Base-by-base conservation (phyloP, 2,888 invertebrate species). In the Ormyrus labotus region DNA sequence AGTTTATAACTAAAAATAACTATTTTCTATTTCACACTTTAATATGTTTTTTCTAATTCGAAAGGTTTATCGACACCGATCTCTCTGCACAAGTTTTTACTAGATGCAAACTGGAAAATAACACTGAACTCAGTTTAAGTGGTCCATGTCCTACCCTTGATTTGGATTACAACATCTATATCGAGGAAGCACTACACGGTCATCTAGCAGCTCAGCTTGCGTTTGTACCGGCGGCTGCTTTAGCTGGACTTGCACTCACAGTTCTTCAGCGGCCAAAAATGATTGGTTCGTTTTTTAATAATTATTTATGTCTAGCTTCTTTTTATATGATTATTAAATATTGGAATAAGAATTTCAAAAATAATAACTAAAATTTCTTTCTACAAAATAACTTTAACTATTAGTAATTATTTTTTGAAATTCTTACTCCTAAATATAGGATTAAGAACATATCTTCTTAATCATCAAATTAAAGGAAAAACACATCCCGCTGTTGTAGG, bases 1-100 rank as follows among this genome's bases (percentile, higher is more conserved):
- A 45, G 4, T 57, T 67, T 58, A 45, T 51, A 19, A 4, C 34
- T 34, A 67, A 64, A 72, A 72, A 51, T 57, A 60, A 61, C 3
- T 34, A 50, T 50, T n/a, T 11, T 69, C 47, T 45, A 19, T 64
- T 48, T 53, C 48, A 50, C 57, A 11, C 9, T 68, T 80, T 63
- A 34, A 7, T 34, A 63, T n/a, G 47, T 4, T 79, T 77, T 85
- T 88, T 71, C 10, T 50, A 64, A 80, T 6, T 80, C 83, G 74
- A 48, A 88, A 94, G 94, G 84, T 94, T 95, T 87, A 93, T 95
- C 84, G 95, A 95, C 90, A 95, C 95, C 13, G 95, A 95, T 89
- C 85, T 93, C 71, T 92, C 91, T 8, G 88, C 91, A 58, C 90
- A 92, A 85, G 92, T 95, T 87, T 95, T 95, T 86, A 88, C 92